Evolutionary conservation across 1,140 invertebrate species (phyloP), one percentile per base, ranked within the genome.

Genomic region (Heliconius eleuchia): DNA sequence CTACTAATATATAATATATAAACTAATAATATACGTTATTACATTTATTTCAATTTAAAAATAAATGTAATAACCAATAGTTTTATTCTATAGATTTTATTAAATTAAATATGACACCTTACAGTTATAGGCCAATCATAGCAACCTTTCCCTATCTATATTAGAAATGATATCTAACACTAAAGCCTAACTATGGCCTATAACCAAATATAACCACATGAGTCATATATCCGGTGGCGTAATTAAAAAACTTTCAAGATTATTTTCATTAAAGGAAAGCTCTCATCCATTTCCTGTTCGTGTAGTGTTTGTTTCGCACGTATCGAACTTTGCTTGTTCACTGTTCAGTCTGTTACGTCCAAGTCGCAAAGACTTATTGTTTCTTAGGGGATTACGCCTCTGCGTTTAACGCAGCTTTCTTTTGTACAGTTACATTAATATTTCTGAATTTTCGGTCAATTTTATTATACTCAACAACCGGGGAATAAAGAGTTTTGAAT

Each of bases 181-280:
- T 55, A 0, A n/a, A n/a, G 19, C 19, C 52, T 46, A 27, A 60
- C 57, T 60, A 60, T 60, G 0, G n/a, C 11, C 57, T 60, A 27
- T 19, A 77, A 80, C 80, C 74, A 80, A 66, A 72, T 50, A 73
- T 66, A 52, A 18, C 4, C 50, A 0, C 50, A 7, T 52, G 7
- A 52, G 4, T 6, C 50, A 71, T 57, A 76, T 55, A 37, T 23
- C 72, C 79, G 72, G 72, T 66, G 76, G 66, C 34, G 84, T 90
- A 88, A 90, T 88, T 88, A 90, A 90, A 88, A 88, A 88, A 90
- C 86, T 90, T 90, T 80, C 78, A 85, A 85, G 85, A 88, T 87
- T 84, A 88, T 87, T 87, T 86, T 85, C 84, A 88, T 86, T 87
- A 83, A 77, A 73, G 55, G 77, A 76, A 84, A 60, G 77, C 78